These are phyloP conservation scores for Dysidea cf. avara DNA, from an alignment of 37 sponge, comb jelly and placozoan genomes.

Conservation along the genomic window DNA sequence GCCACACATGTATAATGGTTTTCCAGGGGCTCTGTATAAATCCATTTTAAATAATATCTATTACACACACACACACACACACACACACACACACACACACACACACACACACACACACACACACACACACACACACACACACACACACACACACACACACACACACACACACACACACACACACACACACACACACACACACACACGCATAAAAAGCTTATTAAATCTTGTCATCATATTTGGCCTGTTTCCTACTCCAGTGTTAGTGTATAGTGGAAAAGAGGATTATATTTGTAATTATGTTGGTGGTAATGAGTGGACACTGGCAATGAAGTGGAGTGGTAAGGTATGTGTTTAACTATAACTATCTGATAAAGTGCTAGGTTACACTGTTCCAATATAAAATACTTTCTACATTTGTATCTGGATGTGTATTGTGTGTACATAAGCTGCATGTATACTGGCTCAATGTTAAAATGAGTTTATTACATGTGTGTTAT, in stretches of 20 bases:
- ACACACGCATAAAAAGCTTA: too few relatives aligned
- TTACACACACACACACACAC: not conserved
- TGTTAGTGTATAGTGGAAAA: slow-evolving; percentile 81
- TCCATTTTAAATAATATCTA: not conserved
- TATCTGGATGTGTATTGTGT: too few relatives aligned
- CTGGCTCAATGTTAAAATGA: too few relatives aligned
- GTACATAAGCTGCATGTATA: too few relatives aligned
- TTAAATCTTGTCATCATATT: not conserved
- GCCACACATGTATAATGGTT: too few relatives aligned
- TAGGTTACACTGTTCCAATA: too few relatives aligned
- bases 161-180: not conserved
- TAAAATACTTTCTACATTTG: too few relatives aligned
- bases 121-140: not conserved
- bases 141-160: not conserved
- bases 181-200: not conserved
- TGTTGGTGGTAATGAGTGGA: slow-evolving; percentile 68
- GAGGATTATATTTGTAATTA: slow-evolving; percentile 83
- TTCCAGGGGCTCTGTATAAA: too few relatives aligned
- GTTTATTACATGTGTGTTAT: too few relatives aligned
- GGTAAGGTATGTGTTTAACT: slow-evolving; percentile 36
- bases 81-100: slow-evolving; percentile 2
- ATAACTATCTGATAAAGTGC: too few relatives aligned
- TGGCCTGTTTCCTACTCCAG: slow-evolving; percentile 25
- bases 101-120: not conserved
- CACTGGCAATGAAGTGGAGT: slow-evolving; percentile 55